Evolutionary conservation across 2,888 invertebrate species (phyloP), one percentile per base, ranked within the genome.

Genomic region (Ashinkailepas kermadecensis): DNA sequence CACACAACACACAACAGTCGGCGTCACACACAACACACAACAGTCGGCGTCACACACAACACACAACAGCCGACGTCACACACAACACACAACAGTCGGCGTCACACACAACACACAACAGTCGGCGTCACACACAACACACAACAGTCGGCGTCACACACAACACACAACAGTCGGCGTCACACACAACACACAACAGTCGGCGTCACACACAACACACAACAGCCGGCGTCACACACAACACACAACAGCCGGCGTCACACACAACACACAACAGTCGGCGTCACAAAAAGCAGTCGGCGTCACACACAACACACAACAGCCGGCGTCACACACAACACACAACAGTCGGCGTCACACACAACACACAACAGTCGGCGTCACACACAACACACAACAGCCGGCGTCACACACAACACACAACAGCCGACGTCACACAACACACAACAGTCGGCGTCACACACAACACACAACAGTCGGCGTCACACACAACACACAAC

Each of bases 51-150:
- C 59, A 59, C 12, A 13, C 59, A 59, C 15, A 59, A 59, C 59
- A 59, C 11, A 59, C 59, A 9, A 58, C 58, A 58, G 58, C 58
- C 58, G 58, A 11, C 58, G 58, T 13, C 58, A 64, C 13, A 78
- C 54, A 15, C 65, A 80, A 23, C 58, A 86, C 88, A 87, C 86
- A 92, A 98, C 98, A 99, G 82, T 98, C 98, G 4, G 39, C 39
- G 87, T 99, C 98, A 82, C 95, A 15, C 59, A 7, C 13, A 58
- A 58, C 58, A 58, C 58, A n/a, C 59, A 59, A 59, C 59, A 56
- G 54, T 23, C 9, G 23, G 0, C 57, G 59, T 56, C 25, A 58
- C 54, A 65, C 59, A 80, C 6, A 82, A 83, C 83, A 81, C 82
- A 82, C 81, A 78, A 23, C 78, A 18, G 9, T n/a, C 58, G 25